phyloP scores from a whole-genome alignment of 2,113 vertebrate genomes.

The Sorex fumeus region DNA sequence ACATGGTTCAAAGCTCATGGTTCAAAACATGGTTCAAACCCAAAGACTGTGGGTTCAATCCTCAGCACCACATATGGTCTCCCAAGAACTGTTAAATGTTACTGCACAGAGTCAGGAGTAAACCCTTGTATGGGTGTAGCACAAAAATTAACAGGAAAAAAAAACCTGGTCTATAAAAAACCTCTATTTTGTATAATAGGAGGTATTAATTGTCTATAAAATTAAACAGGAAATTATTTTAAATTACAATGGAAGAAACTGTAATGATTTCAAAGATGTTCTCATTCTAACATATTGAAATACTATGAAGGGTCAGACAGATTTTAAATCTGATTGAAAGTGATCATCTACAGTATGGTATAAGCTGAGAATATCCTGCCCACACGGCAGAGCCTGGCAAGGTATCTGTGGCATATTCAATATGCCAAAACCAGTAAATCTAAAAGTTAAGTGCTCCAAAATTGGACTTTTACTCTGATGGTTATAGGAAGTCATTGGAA shows the following conservation, averaged over 20 bases:
- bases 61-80: too few species aligned
- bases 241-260: not conserved
- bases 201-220: not conserved
- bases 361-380: too few species aligned
- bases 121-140: too few species aligned
- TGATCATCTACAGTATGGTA: not conserved
- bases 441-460: slow-evolving; percentile 66
- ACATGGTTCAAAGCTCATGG: too few species aligned
- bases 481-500: slow-evolving; percentile 43
- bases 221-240: slow-evolving; percentile 4
- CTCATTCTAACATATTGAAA: slow-evolving; percentile 47
- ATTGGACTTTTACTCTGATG: slow-evolving; percentile 59
- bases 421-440: slow-evolving; percentile 8
- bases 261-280: not conserved
- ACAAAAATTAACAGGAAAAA: too few species aligned
- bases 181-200: not conserved
- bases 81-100: too few species aligned
- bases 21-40: too few species aligned
- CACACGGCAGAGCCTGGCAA: too few species aligned
- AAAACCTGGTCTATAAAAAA: slow-evolving; percentile 23
- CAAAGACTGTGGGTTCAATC: too few species aligned
- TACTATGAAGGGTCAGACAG: not conserved
- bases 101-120: too few species aligned
- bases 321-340: too few species aligned
- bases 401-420: too few species aligned